These are phyloP conservation scores for Phrixothrix hirtus DNA, from an alignment of 2,888 invertebrate genomes.

Conservation along the genomic window DNA sequence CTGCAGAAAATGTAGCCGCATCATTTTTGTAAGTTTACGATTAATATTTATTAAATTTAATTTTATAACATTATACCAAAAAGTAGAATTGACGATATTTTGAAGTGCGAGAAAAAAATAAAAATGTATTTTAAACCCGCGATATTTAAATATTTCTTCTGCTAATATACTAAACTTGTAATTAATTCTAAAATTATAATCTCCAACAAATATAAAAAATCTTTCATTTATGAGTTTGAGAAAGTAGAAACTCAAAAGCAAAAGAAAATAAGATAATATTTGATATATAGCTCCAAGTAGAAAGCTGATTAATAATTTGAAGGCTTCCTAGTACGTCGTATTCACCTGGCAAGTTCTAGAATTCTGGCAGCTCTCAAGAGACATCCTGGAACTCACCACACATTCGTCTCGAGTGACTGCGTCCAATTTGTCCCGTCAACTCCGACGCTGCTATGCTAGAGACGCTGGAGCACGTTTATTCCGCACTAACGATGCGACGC, in stretches of 20 bases:
- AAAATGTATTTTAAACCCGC: no score
- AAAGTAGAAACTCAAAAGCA: neutral
- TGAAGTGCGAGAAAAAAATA: neutral
- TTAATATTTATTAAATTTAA: no score
- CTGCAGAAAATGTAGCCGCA: no score
- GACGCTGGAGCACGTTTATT: conserved; percentile 23
- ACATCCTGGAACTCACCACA: conserved; percentile 26
- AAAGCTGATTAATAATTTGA: conserved; percentile 8
- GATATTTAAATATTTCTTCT: neutral
- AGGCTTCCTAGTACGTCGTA: conserved; percentile 2
- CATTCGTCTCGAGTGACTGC: conserved; percentile 35
- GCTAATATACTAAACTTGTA: neutral
- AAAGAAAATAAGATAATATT: conserved; percentile 1
- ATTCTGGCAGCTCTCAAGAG: conserved; percentile 21
- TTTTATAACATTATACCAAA: no score
- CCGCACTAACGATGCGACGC: conserved; percentile 17
- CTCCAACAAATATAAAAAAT: neutral
- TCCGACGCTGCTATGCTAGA: conserved; percentile 17
- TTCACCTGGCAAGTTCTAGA: conserved; percentile 9
- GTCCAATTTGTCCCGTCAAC: conserved; percentile 34
- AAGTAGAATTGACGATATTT: no score
- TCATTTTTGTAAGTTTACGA: no score
- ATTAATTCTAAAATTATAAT: neutral
- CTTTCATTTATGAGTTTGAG: neutral
- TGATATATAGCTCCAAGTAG: neutral